Evolutionary conservation across 2,797 vertebrate species (phyloP).

Genomic region (Gymnothorax javanicus): DNA sequence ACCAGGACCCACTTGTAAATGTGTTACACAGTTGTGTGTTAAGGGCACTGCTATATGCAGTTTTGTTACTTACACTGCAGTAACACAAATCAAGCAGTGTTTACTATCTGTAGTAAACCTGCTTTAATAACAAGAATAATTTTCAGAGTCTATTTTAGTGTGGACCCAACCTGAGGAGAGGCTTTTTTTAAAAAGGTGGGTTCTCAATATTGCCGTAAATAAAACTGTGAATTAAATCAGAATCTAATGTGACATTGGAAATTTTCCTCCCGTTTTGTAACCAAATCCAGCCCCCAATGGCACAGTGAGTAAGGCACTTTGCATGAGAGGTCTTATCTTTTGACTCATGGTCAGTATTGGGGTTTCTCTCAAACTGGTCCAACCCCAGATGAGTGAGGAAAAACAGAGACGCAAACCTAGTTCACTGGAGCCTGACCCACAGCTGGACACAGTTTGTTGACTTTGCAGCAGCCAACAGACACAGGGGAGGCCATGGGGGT

Average conservation of each 20-base stretch:
- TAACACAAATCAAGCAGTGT: neutral
- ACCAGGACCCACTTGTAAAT: neutral
- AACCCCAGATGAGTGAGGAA: neutral
- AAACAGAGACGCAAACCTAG: neutral
- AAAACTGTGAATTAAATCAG: neutral
- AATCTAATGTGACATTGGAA: neutral
- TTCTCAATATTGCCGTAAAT: neutral
- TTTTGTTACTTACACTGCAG: neutral
- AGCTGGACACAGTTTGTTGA: slow-evolving; percentile 32
- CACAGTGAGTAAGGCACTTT: neutral
- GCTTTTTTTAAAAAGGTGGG: neutral
- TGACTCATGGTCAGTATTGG: neutral
- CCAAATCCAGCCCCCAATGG: neutral
- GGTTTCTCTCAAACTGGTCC: neutral
- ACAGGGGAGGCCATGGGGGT: neutral
- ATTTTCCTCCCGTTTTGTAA: neutral
- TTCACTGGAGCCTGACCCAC: slow-evolving; percentile 23
- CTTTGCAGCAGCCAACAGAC: slow-evolving; percentile 28
- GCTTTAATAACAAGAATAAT: neutral
- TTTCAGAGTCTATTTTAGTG: neutral
- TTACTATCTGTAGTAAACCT: neutral
- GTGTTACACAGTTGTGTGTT: neutral
- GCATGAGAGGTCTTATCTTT: neutral
- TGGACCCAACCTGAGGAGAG: too few relatives aligned
- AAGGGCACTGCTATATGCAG: neutral